Evolutionary conservation across 2,113 vertebrate genomes (phyloP).

Genomic region (Datnioides undecimradiatus): DNA sequence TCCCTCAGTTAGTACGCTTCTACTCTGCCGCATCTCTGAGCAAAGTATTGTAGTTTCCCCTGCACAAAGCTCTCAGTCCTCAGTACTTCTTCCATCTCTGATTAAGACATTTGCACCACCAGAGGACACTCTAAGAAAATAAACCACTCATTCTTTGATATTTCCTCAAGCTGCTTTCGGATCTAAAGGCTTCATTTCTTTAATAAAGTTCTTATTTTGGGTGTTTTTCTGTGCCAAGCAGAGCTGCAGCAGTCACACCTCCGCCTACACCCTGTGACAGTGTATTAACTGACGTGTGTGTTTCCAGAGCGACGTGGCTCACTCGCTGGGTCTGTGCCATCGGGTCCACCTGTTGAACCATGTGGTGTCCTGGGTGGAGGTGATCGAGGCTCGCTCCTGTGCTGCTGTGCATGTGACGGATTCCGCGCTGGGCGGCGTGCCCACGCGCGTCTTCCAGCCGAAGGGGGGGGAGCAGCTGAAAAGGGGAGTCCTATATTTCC

Average conservation of each 20-base stretch:
- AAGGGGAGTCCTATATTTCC: constrained; percentile 91
- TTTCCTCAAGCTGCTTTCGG: neutral
- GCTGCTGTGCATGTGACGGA: constrained; percentile 86
- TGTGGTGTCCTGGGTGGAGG: constrained; percentile 86
- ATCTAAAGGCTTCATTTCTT: neutral
- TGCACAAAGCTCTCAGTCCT: too few species aligned
- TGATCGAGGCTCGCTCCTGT: constrained; percentile 84
- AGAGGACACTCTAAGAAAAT: too few species aligned
- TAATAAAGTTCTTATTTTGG: neutral
- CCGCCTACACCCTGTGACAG: neutral
- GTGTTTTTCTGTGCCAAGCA: neutral
- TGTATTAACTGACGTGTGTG: too few species aligned
- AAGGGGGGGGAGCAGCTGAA: constrained; percentile 72
- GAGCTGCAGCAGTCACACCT: neutral
- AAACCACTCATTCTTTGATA: too few species aligned
- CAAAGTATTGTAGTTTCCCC: too few species aligned
- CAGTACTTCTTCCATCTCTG: too few species aligned
- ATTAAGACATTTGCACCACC: too few species aligned
- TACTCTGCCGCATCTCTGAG: neutral
- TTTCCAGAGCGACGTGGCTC: constrained; percentile 88
- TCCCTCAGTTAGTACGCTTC: too few species aligned
- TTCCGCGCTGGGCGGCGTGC: constrained; percentile 87
- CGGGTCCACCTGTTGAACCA: constrained; percentile 87
- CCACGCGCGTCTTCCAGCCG: constrained; percentile 90
- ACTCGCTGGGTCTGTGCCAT: constrained; percentile 89